Base-by-base conservation (phyloP, 2,888 invertebrate genomes). In the Dynastes maya region DNA sequence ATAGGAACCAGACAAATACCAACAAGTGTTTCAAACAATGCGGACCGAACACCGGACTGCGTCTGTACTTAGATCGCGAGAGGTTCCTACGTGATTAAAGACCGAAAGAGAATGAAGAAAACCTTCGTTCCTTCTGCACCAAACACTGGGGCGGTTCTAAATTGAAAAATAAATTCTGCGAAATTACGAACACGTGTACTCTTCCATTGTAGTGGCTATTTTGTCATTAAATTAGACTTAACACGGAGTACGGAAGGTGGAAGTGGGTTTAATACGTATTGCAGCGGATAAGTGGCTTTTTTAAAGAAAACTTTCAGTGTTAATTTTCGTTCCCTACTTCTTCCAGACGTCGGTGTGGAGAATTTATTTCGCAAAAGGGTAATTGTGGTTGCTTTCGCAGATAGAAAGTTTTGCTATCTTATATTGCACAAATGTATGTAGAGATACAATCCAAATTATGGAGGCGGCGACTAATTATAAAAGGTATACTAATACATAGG, bases 201-300 rank as follows among this genome's bases (percentile, higher is more conserved):
- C 22, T 11, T 51, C 58, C 22, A 22, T 72, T 58, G 58, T 40
- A 51, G 22, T 22, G 45, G 58, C 37, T 45, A 72, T 72, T 58
- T 55, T 72, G 71, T 72, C 71, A 72, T 72, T 72, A 72, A 72
- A 72, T 72, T 72, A 72, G 58, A 72, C 40, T 72, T 72, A 58
- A 40, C 40, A 58, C 55, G 8, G 37, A 9, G 37, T 9, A 58
- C 13, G 22, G 37, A 58, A 45, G 51, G 32, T n/a, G 13, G 13
- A 27, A 51, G 53, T n/a, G 51, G 22, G 40, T 72, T 58, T 55
- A 58, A 58, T 58, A 72, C 40, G 37, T 55, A 37, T 55, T 37
- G 61, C 16, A 22, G 22, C 37, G 22, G 55, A 40, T 72, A 55
- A 58, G 55, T 58, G 71, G 58, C 13, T 40, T 72, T 72, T 58